phyloP scores from a whole-genome alignment of 2,888 invertebrate species.

The Halictus quadricinctus region DNA sequence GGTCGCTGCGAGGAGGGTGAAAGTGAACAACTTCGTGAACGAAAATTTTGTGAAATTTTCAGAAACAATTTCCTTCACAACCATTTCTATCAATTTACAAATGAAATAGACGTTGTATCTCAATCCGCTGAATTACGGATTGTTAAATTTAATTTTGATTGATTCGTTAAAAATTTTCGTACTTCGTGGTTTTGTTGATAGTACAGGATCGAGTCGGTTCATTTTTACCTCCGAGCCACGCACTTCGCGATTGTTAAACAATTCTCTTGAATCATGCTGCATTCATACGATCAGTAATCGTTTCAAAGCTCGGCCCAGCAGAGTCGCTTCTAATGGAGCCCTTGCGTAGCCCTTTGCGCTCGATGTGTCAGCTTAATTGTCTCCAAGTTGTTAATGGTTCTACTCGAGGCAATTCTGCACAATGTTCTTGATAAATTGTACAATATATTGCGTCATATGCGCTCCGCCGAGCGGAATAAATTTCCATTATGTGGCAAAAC shows the following conservation, averaged over 20 bases:
- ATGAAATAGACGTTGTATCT: not conserved
- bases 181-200: not conserved
- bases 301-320: not conserved
- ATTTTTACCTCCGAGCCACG: not conserved
- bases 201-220: not conserved
- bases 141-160: not conserved
- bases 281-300: not conserved
- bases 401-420: not conserved
- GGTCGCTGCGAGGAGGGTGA: constrained; percentile 8
- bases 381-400: not conserved
- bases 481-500: not conserved
- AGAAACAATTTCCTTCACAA: too few species aligned
- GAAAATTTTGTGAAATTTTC: not conserved
- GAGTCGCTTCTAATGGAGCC: not conserved
- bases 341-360: constrained; percentile 27
- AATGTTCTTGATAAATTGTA: not conserved
- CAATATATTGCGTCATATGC: not conserved
- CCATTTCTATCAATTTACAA: not conserved
- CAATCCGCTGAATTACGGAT: not conserved
- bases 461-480: not conserved
- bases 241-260: not conserved
- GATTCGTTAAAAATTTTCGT: not conserved
- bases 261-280: not conserved
- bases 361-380: not conserved
- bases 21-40: constrained; percentile 33